Conservation (phyloP, 2,888 invertebrate species). For the Hemithea aestivaria region DNA sequence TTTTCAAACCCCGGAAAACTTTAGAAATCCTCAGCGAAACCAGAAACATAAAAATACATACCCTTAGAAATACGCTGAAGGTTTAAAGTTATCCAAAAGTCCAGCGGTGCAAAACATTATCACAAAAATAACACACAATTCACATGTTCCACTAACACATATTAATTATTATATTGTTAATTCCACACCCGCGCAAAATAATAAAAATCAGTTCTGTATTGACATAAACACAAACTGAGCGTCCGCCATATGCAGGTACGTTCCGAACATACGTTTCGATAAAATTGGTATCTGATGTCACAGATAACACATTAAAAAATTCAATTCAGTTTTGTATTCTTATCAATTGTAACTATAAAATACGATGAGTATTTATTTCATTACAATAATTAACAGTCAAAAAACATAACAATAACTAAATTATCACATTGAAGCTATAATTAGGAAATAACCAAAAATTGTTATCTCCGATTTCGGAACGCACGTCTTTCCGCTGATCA, state of each 20-base stretch:
- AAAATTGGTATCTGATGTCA: slow-evolving; percentile 3
- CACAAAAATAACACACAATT: slow-evolving; percentile 67
- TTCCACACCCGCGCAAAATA: slow-evolving; percentile 76
- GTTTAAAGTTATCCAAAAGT: slow-evolving; percentile 64
- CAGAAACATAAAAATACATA: slow-evolving; percentile 70
- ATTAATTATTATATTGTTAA: slow-evolving; percentile 58
- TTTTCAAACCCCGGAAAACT: slow-evolving; percentile 27
- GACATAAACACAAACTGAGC: slow-evolving; percentile 79
- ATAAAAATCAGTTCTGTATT: slow-evolving; percentile 74
- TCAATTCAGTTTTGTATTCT: neutral
- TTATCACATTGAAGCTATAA: too few relatives aligned
- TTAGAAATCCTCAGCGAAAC: slow-evolving; percentile 42
- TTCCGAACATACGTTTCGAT: slow-evolving; percentile 50
- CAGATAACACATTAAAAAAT: neutral
- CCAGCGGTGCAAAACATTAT: slow-evolving; percentile 69
- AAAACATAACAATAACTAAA: too few relatives aligned
- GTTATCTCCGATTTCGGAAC: slow-evolving; percentile 48
- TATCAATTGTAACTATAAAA: too few relatives aligned
- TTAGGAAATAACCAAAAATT: slow-evolving; percentile 27
- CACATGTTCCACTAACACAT: slow-evolving; percentile 70
- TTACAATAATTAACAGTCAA: too few relatives aligned
- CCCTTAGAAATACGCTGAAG: slow-evolving; percentile 68
- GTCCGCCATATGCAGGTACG: slow-evolving; percentile 77
- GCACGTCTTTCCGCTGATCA: slow-evolving; percentile 39
- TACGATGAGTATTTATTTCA: too few relatives aligned